Evolutionary conservation across 2,113 vertebrate genomes (phyloP), one percentile per base, ranked within the genome.

Genomic region (Motacilla alba): DNA sequence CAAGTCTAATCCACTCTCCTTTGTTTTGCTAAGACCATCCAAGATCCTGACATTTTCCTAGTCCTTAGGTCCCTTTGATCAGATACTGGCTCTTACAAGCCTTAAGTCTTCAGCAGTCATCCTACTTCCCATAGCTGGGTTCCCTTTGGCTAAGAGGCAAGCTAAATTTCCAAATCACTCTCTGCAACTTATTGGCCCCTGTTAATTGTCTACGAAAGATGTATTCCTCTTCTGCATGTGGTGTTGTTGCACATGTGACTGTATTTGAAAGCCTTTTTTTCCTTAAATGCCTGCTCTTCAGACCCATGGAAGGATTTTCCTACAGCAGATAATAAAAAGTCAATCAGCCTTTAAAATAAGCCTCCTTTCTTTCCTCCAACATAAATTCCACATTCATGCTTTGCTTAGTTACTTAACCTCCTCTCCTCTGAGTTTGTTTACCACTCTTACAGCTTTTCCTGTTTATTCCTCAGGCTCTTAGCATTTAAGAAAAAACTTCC

Each of bases 391-490:
- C 27, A 26, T 80, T 43, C 44, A 41, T 31, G 20, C 62, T 91
- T 95, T 93, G 13, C 50, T 77, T 87, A 56, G 15, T 76, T 85
- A 79, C 46, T 85, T 95, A 83, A 72, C 22, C 35, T 85, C 21
- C 26, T 70, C 33, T 93, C 63, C 15, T 85, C 43, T 35, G 58
- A 66, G 44, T 82, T 76, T 89, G 58, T 89, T 91, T 93, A 93
- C 47, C 22, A 44, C 72, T 85, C 47, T 75, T 70, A 79, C 4
- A 64, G 35, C 23, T 93, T 90, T 95, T 96, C 55, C 53, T 91
- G 67, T 90, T 91, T 96, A 81, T 86, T 91, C 33, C 47, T 77
- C 60, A 81, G n/a, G 72, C 43, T 90, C 55, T 69, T 86, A 67
- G 11, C 10, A 60, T 67, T 90, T 80, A 77, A 84, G 75, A 58